A percentile compares a stretch with the other conserved stretches of the same genome.
Conservation (phyloP, 2,113 vertebrate genomes). For the Callaeas wilsoni region DNA sequence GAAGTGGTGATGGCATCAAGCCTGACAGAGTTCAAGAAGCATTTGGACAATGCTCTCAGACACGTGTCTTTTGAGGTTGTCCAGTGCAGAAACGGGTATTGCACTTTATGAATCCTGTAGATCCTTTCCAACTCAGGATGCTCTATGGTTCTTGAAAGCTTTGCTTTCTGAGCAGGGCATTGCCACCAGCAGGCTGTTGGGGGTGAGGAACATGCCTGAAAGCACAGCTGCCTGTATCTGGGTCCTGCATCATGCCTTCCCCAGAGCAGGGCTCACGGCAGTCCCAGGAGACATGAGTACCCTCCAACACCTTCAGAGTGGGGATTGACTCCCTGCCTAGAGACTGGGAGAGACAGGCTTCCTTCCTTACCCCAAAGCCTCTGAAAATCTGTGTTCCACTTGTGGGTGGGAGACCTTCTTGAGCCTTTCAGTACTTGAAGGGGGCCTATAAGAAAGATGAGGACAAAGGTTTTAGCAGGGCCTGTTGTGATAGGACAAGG, state of each 20-base stretch:
- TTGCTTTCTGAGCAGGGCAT: not conserved
- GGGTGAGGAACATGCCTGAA: not conserved
- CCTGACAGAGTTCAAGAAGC: not conserved
- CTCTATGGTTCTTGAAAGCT: not conserved
- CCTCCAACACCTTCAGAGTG: not conserved
- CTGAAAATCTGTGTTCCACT: not conserved
- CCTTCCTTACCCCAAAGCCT: not conserved
- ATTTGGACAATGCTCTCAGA: not conserved
- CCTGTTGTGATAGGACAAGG: not conserved
- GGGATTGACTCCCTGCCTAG: not conserved
- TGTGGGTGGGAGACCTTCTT: not conserved
- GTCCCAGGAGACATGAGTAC: not conserved
- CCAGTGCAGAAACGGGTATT: not conserved
- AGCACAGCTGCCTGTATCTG: rapidly evolving
- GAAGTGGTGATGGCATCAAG: not conserved
- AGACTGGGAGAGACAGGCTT: not conserved
- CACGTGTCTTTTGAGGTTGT: not conserved
- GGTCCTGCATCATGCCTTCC: rapidly evolving
- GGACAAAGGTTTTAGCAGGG: not conserved
- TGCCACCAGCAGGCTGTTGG: not conserved
- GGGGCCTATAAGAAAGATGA: not conserved
- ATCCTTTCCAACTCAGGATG: not conserved
- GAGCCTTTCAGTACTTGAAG: not conserved
- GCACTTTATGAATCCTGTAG: not conserved
- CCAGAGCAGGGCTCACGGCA: rapidly evolving